Conservation (phyloP, 2,113 vertebrate genomes). For the Oreamnos americanus region DNA sequence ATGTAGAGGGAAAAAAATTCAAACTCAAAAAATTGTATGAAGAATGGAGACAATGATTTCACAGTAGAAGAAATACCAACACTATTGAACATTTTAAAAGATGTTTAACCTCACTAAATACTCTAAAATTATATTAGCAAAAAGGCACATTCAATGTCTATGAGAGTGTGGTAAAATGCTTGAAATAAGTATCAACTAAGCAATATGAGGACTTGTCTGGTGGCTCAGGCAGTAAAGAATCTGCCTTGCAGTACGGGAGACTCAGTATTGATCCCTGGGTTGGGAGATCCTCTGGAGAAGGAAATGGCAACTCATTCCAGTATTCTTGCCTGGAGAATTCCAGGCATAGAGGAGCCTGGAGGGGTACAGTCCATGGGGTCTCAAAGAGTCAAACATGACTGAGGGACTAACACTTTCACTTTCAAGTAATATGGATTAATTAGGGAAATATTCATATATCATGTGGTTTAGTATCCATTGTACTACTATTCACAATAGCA, state of each 20-base stretch:
- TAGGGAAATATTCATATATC: background rate
- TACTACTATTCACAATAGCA: background rate
- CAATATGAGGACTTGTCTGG: background rate
- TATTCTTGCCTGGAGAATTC: background rate
- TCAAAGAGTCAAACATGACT: background rate
- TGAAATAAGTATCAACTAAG: background rate
- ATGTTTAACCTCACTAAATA: background rate
- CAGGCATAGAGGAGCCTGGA: background rate
- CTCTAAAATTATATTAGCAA: background rate
- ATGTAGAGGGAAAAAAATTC: background rate
- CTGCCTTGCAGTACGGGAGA: background rate
- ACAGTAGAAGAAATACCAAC: background rate
- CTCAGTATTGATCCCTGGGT: background rate
- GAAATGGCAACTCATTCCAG: background rate
- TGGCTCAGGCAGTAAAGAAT: background rate
- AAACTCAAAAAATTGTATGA: background rate
- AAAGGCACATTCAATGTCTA: background rate
- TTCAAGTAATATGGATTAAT: background rate
- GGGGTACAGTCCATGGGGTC: background rate
- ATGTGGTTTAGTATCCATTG: background rate
- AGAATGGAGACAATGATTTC: background rate
- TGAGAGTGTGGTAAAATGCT: background rate
- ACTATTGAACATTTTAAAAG: background rate
- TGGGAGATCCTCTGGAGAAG: background rate
- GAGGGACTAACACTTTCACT: background rate